Percentiles rank a stretch among this genome's conserved stretches.
phyloP scores from a whole-genome alignment of 2,888 invertebrate species.

The Philereme vetulata region DNA sequence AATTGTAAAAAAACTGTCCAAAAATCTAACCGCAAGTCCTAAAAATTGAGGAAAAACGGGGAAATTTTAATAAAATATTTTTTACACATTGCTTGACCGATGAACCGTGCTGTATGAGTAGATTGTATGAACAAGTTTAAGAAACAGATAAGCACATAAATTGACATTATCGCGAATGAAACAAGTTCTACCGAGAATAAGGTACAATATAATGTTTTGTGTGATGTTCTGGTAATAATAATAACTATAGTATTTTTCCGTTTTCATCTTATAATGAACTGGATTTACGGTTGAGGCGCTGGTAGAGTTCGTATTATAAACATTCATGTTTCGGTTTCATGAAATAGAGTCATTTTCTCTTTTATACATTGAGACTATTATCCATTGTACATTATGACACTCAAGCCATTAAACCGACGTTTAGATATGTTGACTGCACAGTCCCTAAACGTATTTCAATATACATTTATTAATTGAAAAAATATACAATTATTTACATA shows the following conservation, averaged over 20 bases:
- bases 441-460: too few species aligned
- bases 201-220: conserved; percentile 44
- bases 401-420: too few species aligned
- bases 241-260: conserved; percentile 34
- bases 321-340: too few species aligned
- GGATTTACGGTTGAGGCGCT: conserved; percentile 7
- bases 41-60: too few species aligned
- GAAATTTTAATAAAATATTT: too few species aligned
- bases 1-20: too few species aligned
- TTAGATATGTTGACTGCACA: too few species aligned
- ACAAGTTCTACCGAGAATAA: conserved; percentile 46
- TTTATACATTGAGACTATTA: not conserved
- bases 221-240: conserved; percentile 42
- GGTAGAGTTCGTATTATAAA: not conserved
- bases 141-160: conserved; percentile 38
- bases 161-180: conserved; percentile 42
- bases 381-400: too few species aligned
- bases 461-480: too few species aligned
- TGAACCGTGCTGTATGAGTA: conserved; percentile 2
- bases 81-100: not conserved
- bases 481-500: too few species aligned
- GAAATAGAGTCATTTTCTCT: not conserved
- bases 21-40: too few species aligned
- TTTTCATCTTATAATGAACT: conserved; percentile 13
- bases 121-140: conserved; percentile 34